A percentile compares a stretch with the other conserved stretches of the same genome.
These are phyloP conservation scores for Deilephila elpenor DNA, from an alignment of 2,888 invertebrate genomes.

Conservation along the genomic window DNA sequence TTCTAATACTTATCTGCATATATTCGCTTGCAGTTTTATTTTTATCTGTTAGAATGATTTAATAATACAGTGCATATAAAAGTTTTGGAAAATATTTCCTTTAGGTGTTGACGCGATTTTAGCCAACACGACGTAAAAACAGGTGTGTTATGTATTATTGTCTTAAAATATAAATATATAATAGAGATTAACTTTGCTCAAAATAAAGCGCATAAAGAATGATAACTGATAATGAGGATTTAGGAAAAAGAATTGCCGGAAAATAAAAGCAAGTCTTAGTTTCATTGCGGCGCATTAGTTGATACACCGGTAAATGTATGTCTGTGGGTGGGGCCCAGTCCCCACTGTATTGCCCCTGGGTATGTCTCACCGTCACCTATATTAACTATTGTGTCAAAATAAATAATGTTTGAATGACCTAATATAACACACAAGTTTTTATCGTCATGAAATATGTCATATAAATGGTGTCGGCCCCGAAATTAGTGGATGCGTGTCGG, in stretches of 20 bases:
- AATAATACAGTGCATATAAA: background rate
- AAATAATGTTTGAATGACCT: background rate
- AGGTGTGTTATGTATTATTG: no score
- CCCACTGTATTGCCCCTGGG: no score
- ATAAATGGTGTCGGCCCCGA: background rate
- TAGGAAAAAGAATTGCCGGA: no score
- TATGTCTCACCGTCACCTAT: background rate
- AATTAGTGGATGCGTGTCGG: constrained; percentile 1
- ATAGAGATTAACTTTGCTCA: no score
- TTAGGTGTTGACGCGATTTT: background rate
- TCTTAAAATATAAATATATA: no score
- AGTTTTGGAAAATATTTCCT: background rate
- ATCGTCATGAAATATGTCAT: background rate
- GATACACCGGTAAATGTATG: no score
- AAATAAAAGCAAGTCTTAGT: no score
- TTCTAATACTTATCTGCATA: background rate
- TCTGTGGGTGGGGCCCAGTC: no score
- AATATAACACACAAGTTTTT: background rate
- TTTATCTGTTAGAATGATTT: background rate
- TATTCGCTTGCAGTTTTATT: background rate
- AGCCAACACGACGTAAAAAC: no score
- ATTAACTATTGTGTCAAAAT: background rate
- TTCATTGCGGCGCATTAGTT: no score
- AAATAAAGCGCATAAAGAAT: no score
- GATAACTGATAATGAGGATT: no score